phyloP scores from a whole-genome alignment of 2,888 invertebrate genomes.

The Acanthopleura granulata region DNA sequence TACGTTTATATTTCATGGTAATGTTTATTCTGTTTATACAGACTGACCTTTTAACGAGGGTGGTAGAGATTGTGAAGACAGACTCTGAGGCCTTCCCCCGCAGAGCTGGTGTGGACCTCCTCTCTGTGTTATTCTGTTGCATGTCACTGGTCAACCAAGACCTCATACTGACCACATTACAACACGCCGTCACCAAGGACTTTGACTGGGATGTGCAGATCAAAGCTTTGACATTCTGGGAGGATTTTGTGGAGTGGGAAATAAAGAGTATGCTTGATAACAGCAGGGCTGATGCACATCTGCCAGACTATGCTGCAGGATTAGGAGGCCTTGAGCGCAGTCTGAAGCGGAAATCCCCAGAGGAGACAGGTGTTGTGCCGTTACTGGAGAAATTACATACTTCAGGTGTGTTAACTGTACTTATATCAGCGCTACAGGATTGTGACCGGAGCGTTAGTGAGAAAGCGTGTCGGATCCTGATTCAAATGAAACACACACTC shows the following conservation, averaged over 20 bases:
- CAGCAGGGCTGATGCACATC: background rate
- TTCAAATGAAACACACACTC: background rate
- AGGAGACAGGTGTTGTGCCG: background rate
- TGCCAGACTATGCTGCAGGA: conserved; percentile 22
- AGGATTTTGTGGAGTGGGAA: conserved; percentile 24
- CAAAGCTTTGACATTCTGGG: conserved; percentile 41
- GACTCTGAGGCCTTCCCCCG: conserved; percentile 56
- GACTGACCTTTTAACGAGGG: conserved; percentile 35
- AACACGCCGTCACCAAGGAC: conserved; percentile 28
- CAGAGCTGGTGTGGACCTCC: conserved; percentile 41
- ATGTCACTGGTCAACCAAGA: background rate
- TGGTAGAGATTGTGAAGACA: conserved; percentile 33
- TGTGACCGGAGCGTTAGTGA: conserved; percentile 36
- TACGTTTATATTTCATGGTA: background rate
- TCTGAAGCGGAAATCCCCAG: background rate
- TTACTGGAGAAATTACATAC: conserved; percentile 14
- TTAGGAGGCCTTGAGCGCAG: conserved; percentile 9
- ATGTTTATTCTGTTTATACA: conserved; percentile 27
- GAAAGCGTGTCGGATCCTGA: conserved; percentile 30
- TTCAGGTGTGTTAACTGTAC: conserved; percentile 23
- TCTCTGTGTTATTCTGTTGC: background rate
- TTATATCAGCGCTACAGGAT: conserved; percentile 28
- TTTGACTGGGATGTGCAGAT: conserved; percentile 62
- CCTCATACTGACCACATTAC: background rate
- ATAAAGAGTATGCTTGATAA: background rate